Percentiles rank a stretch among this genome's conserved stretches.
These are phyloP conservation scores for Sisyra terminalis DNA, from an alignment of 2,888 invertebrate genomes.

Conservation along the genomic window DNA sequence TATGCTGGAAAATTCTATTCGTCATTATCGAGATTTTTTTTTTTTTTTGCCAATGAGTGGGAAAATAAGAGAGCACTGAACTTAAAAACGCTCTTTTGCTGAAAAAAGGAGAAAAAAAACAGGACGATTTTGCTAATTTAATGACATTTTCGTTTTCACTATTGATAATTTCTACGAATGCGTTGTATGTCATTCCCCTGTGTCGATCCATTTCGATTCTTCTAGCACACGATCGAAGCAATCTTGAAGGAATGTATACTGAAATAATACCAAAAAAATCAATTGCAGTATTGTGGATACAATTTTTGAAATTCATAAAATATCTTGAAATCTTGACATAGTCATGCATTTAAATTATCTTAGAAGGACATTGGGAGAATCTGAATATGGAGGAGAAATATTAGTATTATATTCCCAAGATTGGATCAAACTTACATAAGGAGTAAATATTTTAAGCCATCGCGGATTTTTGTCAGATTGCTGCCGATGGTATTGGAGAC, in stretches of 20 bases:
- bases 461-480: slow-evolving; percentile 55
- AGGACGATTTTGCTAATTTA: no score
- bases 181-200: slow-evolving; percentile 45
- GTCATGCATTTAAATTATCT: no score
- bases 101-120: no score
- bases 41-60: no score
- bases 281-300: no score
- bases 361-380: not conserved
- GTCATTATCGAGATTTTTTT: no score
- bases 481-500: slow-evolving; percentile 68
- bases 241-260: slow-evolving; percentile 82
- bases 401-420: not conserved
- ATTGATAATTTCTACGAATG: not conserved
- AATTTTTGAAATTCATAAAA: no score
- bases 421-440: slow-evolving; percentile 64
- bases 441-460: slow-evolving; percentile 76
- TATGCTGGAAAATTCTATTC: no score
- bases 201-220: slow-evolving; percentile 74
- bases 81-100: no score
- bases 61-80: no score
- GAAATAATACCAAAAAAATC: slow-evolving; percentile 23
- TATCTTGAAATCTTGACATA: no score
- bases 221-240: slow-evolving; percentile 93
- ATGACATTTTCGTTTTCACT: not conserved
- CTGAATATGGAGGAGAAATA: not conserved